Evolutionary conservation across 2,113 vertebrate genomes (phyloP).

Genomic region (Thalassoma bifasciatum): DNA sequence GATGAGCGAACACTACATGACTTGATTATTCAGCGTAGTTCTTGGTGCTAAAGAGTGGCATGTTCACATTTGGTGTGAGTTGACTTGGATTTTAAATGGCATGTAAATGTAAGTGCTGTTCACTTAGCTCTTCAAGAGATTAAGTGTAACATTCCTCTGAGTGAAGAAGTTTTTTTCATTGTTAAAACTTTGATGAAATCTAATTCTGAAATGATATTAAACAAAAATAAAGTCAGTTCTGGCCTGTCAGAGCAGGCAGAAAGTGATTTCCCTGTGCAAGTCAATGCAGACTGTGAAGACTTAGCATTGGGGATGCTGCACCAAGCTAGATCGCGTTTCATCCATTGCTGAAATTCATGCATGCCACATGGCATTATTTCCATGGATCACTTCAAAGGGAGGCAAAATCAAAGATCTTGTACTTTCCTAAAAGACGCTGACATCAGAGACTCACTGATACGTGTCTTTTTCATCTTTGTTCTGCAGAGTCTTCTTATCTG

Average conservation of each 20-base stretch:
- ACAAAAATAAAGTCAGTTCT: constrained; percentile 37
- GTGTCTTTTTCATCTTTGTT: constrained; percentile 56
- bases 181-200: constrained; percentile 43
- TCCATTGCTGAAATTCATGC: constrained; percentile 50
- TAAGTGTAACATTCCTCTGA: constrained; percentile 29
- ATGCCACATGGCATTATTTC: constrained; percentile 63
- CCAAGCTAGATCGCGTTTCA: constrained; percentile 9
- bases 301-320: constrained; percentile 41
- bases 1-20: constrained; percentile 30
- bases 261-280: constrained; percentile 18
- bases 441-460: constrained; percentile 49
- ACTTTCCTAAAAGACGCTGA: constrained; percentile 44
- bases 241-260: constrained; percentile 13
- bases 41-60: constrained; percentile 36
- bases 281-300: constrained; percentile 5
- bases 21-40: constrained; percentile 26
- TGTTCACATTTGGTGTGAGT: constrained; percentile 11
- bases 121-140: constrained; percentile 46
- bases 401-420: constrained; percentile 60
- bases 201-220: constrained; percentile 36
- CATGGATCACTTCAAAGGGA: constrained; percentile 62
- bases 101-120: constrained; percentile 38
- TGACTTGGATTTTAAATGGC: constrained; percentile 41
- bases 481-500: constrained; percentile 44
- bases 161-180: constrained; percentile 37